phyloP scores from a whole-genome alignment of 2,888 invertebrate species.

The Sarcophaga rosellei region DNA sequence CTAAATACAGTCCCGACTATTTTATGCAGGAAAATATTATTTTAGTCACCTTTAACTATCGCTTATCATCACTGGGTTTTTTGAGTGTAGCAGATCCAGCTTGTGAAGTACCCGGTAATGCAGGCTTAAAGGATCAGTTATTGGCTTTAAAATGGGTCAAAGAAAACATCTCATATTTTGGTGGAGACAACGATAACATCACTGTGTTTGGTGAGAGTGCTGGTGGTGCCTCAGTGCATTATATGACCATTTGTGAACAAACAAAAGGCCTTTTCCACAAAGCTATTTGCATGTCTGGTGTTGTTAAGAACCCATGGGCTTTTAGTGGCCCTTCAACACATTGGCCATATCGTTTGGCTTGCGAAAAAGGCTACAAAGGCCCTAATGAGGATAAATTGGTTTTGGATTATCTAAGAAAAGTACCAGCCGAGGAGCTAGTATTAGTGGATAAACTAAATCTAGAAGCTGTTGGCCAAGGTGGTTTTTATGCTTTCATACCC shows the following conservation, averaged over 20 bases:
- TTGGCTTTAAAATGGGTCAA: constrained; percentile 82
- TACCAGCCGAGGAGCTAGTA: constrained; percentile 73
- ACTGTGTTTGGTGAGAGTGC: constrained; percentile 83
- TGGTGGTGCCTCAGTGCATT: constrained; percentile 81
- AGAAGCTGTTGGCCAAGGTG: constrained; percentile 71
- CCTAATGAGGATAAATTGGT: constrained; percentile 75
- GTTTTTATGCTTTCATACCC: constrained; percentile 76
- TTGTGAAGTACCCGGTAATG: constrained; percentile 82
- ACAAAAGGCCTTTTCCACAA: constrained; percentile 79
- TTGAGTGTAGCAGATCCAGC: constrained; percentile 79
- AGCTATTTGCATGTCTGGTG: constrained; percentile 78
- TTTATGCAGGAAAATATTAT: constrained; percentile 80
- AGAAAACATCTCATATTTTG: constrained; percentile 81
- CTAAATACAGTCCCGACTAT: constrained; percentile 79
- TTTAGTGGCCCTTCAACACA: constrained; percentile 68
- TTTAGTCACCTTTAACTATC: constrained; percentile 80
- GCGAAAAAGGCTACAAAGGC: constrained; percentile 75
- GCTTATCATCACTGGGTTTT: constrained; percentile 81
- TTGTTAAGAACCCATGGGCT: constrained; percentile 76
- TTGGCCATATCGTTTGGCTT: constrained; percentile 75
- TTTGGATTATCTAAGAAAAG: constrained; percentile 74
- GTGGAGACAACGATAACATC: constrained; percentile 82
- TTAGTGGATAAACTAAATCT: constrained; percentile 75
- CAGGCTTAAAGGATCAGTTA: constrained; percentile 82
- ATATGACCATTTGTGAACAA: constrained; percentile 81